Evolutionary conservation across 35 echinoderm and acorn worm genomes (phyloP).

Genomic region (Nesometra sesokonis): DNA sequence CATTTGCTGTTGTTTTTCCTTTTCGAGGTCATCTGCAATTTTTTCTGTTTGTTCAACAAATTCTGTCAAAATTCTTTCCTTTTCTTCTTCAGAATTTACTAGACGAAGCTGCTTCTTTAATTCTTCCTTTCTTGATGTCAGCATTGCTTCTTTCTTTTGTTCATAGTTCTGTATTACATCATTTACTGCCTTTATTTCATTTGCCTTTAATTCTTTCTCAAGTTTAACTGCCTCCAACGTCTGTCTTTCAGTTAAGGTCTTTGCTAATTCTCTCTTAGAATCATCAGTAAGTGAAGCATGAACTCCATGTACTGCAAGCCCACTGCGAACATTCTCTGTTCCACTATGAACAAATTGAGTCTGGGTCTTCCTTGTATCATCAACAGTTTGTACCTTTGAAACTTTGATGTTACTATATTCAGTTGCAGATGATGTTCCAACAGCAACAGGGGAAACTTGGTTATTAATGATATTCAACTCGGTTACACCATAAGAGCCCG

Average conservation of each 20-base stretch:
- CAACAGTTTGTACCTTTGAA: neutral
- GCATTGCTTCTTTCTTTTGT: conserved; percentile 57
- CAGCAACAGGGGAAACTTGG: neutral
- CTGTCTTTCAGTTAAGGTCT: conserved; percentile 79
- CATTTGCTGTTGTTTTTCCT: conserved; percentile 69
- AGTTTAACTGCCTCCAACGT: conserved; percentile 78
- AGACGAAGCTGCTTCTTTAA: conserved; percentile 48
- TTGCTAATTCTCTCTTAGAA: conserved; percentile 47
- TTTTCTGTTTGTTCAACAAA: conserved; percentile 63
- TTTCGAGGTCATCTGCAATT: conserved; percentile 49
- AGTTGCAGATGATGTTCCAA: neutral
- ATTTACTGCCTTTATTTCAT: conserved; percentile 75
- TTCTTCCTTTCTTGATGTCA: conserved; percentile 50
- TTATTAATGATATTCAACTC: neutral
- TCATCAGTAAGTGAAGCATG: conserved; percentile 62
- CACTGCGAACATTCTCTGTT: neutral
- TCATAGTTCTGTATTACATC: conserved; percentile 54
- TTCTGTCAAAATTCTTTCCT: conserved; percentile 44
- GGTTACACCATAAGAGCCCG: neutral
- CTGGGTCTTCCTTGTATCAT: neutral
- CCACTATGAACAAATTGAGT: neutral
- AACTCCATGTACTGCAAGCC: neutral
- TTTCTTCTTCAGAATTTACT: conserved; percentile 56
- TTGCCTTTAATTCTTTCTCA: conserved; percentile 39
- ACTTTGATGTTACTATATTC: neutral